A percentile compares a stretch with the other conserved stretches of the same genome.
Evolutionary conservation across 2,888 invertebrate genomes (phyloP).

Genomic region (Chrysolina oricalcia): DNA sequence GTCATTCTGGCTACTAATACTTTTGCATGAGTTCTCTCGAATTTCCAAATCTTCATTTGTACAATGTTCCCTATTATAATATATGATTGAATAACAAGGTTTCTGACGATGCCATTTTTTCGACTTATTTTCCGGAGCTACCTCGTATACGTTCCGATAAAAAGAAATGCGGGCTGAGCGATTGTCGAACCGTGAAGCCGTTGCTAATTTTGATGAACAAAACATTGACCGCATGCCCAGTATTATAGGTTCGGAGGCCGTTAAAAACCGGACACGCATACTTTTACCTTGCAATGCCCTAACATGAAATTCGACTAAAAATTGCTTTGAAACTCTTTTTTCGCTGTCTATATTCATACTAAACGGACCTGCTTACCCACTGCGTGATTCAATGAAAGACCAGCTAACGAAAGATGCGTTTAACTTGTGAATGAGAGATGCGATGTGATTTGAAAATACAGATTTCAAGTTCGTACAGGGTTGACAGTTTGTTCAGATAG

Average conservation of each 20-base stretch:
- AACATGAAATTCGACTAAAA: slow-evolving; percentile 56
- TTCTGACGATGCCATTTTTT: no score
- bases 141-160: slow-evolving; percentile 32
- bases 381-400: neutral
- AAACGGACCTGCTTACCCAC: neutral
- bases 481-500: no score
- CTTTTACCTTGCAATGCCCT: slow-evolving; percentile 60
- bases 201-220: slow-evolving; percentile 60
- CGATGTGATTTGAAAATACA: no score
- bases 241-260: slow-evolving; percentile 59
- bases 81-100: no score
- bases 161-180: slow-evolving; percentile 40
- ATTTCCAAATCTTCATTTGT: no score
- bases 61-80: no score
- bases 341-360: slow-evolving; percentile 20
- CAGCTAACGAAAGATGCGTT: neutral
- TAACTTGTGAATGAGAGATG: no score
- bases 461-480: no score
- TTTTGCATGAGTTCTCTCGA: no score
- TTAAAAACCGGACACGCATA: slow-evolving; percentile 62
- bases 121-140: slow-evolving; percentile 6
- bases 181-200: slow-evolving; percentile 52
- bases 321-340: slow-evolving; percentile 43
- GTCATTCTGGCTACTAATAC: no score
- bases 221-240: slow-evolving; percentile 59